Base-by-base conservation (phyloP, 2,888 invertebrate species). In the Danaus chrysippus region DNA sequence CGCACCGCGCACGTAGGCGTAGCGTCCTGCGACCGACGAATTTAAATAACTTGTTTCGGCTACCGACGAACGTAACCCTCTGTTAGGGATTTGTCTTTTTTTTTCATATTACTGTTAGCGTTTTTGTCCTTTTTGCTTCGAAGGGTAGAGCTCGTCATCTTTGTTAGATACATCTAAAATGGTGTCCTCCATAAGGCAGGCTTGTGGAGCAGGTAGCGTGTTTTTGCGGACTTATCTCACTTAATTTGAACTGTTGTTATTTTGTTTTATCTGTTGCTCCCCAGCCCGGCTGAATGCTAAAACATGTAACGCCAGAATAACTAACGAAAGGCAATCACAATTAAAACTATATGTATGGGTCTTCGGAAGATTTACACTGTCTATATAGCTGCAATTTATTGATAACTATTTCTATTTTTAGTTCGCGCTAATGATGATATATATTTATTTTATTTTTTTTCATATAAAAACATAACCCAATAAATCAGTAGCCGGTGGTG, bases 41-140 rank as follows among this genome's bases (percentile, higher is more conserved):
- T 88, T 87, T 87, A 82, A 87, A 90, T 87, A 90, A 88, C 89
- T 83, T 77, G 89, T 88, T 89, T 83, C 75, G 78, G 83, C 84
- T 84, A 78, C 87, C 83, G 74, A 77, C 76, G 77, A 83, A 86
- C 86, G 79, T 83, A 84, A 82, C 80, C 85, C 80, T 82, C 75
- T 74, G 73, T 63, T 76, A 73, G 78, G 79, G 77, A 74, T 76
- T 79, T 67, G 68, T 81, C 74, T 80, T 76, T 81, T 86, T 77
- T 72, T 70, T 73, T 79, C 71, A 70, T 68, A 70, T 67, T 66
- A 69, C 56, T 66, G 62, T 67, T 70, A 72, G 70, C 74, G 70
- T 69, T 61, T 76, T 75, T 68, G 76, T 84, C 84, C 79, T 82
- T 81, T 78, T 75, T 64, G 68, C 68, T 62, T 64, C 64, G 55